phyloP scores from a whole-genome alignment of 2,113 vertebrate genomes.

The Phalacrocorax carbo region DNA sequence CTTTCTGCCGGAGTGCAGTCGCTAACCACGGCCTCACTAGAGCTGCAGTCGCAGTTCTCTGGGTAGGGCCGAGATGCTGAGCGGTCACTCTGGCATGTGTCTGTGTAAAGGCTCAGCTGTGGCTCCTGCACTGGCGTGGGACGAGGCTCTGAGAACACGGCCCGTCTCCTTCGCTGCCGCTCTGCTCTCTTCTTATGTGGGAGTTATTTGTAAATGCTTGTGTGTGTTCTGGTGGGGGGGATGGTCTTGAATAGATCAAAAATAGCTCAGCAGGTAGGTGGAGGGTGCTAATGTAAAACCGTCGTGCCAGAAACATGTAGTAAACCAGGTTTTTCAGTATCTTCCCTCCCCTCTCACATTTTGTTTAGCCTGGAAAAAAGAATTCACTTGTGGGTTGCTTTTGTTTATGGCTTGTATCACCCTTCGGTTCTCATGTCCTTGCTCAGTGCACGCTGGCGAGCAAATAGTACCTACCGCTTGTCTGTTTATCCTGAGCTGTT shows the following conservation, averaged over 20 bases:
- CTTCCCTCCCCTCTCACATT: background rate
- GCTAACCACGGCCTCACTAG: rapidly evolving
- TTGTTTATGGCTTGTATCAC: background rate
- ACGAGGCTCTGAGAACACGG: too few species aligned
- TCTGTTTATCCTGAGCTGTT: background rate
- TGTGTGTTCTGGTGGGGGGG: background rate
- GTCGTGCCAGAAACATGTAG: rapidly evolving
- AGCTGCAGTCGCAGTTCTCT: background rate
- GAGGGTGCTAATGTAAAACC: too few species aligned
- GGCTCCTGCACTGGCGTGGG: background rate
- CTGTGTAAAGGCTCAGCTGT: background rate
- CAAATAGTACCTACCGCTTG: background rate
- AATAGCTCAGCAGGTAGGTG: background rate
- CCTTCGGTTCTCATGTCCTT: background rate
- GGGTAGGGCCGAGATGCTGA: too few species aligned
- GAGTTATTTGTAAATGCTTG: background rate
- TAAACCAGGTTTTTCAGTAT: background rate
- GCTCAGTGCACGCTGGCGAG: background rate
- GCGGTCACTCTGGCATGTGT: rapidly evolving
- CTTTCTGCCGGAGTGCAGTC: background rate
- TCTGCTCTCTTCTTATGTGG: background rate
- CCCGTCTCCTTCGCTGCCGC: background rate
- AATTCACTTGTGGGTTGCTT: background rate
- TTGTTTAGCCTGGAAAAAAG: background rate
- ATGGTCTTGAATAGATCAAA: background rate